phyloP scores from a whole-genome alignment of 37 sponge, comb jelly and placozoan genomes.

The Crambe crambe region DNA sequence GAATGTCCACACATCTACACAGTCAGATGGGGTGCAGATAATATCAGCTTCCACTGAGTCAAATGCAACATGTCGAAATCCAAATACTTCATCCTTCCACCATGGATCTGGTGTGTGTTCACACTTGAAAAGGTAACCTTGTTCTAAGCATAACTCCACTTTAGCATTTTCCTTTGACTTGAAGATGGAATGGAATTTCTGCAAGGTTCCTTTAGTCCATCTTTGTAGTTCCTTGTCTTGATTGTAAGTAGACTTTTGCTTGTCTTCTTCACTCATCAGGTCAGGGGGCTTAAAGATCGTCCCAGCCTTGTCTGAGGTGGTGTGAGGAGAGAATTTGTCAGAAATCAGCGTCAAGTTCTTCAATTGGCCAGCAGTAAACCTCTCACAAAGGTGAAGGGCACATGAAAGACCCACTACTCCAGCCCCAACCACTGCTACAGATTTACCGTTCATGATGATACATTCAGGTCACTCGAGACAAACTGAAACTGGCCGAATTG shows the following conservation, averaged over 20 bases:
- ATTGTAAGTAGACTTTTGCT: not conserved
- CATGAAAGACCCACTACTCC: slow-evolving; percentile 61
- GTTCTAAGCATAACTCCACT: not conserved
- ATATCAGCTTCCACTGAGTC: slow-evolving; percentile 16
- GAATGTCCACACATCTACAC: slow-evolving; percentile 16
- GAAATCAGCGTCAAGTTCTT: slow-evolving; percentile 30
- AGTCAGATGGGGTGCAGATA: not conserved
- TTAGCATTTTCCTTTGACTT: slow-evolving; percentile 9
- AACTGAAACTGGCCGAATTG: not conserved
- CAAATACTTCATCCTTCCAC: slow-evolving; percentile 56
- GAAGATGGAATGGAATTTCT: slow-evolving; percentile 19
- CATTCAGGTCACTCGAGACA: not conserved
- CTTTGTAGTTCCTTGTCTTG: not conserved
- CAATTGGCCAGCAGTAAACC: not conserved
- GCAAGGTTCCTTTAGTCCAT: not conserved
- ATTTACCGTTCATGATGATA: not conserved
- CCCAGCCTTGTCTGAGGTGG: slow-evolving; percentile 47
- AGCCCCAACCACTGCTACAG: slow-evolving; percentile 66
- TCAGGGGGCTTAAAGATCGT: slow-evolving; percentile 37
- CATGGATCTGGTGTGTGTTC: slow-evolving; percentile 7
- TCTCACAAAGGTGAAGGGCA: slow-evolving; percentile 8
- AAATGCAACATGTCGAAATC: slow-evolving; percentile 10
- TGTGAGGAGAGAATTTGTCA: slow-evolving; percentile 52
- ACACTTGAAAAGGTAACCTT: not conserved
- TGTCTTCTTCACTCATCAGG: slow-evolving; percentile 26